phyloP scores from a whole-genome alignment of 2,113 vertebrate genomes.

The Austrofundulus limnaeus region DNA sequence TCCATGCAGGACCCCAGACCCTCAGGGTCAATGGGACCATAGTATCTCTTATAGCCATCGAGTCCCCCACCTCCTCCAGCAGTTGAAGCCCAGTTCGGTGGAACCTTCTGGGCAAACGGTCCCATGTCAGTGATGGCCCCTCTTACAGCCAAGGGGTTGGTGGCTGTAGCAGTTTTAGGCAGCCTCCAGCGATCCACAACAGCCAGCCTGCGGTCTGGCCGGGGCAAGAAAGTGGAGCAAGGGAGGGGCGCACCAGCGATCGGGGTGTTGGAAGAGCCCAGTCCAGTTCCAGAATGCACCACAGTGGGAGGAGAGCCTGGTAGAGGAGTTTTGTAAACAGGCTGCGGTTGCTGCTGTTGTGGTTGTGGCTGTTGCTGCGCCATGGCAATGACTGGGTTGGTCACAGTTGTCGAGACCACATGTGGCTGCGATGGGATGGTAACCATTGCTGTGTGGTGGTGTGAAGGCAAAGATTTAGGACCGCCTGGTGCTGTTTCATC shows the following conservation, averaged over 20 bases:
- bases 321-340: slow-evolving; percentile 79
- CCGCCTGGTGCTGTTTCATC: slow-evolving; percentile 80
- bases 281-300: slow-evolving; percentile 79
- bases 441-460: slow-evolving; percentile 76
- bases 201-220: slow-evolving; percentile 83
- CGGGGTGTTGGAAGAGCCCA: slow-evolving; percentile 81
- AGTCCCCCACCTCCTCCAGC: slow-evolving; percentile 78
- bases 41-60: slow-evolving; percentile 91
- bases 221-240: slow-evolving; percentile 86
- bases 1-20: slow-evolving; percentile 86
- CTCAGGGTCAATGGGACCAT: slow-evolving; percentile 92
- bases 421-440: slow-evolving; percentile 74
- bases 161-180: slow-evolving; percentile 79
- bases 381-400: slow-evolving; percentile 74
- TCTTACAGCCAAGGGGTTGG: slow-evolving; percentile 81
- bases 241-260: slow-evolving; percentile 83
- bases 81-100: slow-evolving; percentile 74
- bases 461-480: slow-evolving; percentile 73
- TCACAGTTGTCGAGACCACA: slow-evolving; percentile 71
- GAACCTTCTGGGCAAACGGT: slow-evolving; percentile 77
- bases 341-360: slow-evolving; percentile 72
- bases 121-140: slow-evolving; percentile 74
- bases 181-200: slow-evolving; percentile 90
- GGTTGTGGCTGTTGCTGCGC: slow-evolving; percentile 80
- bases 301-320: slow-evolving; percentile 83